A percentile compares a stretch with the other conserved stretches of the same genome.
These are phyloP conservation scores for Pedetes capensis DNA, from an alignment of 2,113 vertebrate species.

Conservation along the genomic window DNA sequence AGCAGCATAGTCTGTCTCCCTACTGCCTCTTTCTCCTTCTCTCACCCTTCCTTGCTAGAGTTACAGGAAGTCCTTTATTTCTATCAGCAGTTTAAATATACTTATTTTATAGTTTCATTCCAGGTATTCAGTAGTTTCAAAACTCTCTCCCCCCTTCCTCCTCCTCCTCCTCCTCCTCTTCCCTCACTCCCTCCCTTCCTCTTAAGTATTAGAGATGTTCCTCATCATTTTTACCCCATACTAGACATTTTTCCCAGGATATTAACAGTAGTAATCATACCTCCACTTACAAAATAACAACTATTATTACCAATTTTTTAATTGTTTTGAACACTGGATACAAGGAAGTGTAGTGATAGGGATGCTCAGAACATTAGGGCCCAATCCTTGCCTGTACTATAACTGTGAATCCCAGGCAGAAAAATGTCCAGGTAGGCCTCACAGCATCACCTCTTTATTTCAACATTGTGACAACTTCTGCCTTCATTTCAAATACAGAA, in stretches of 20 bases:
- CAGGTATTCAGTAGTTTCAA: constrained; percentile 2
- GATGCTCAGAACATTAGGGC: background rate
- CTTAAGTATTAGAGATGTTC: no score
- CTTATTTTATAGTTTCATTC: constrained; percentile 10
- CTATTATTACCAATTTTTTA: background rate
- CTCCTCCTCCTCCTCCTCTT: no score
- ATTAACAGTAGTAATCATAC: background rate
- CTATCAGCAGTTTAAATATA: background rate
- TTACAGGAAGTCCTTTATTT: background rate
- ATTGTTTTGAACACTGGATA: background rate
- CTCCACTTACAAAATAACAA: background rate
- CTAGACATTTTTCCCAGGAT: no score
- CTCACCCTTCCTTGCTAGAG: background rate
- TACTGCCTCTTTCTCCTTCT: background rate
- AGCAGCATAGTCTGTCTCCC: no score
- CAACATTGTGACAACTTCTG: background rate
- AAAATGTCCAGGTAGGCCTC: background rate
- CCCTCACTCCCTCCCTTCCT: no score
- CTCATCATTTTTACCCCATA: no score
- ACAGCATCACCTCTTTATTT: background rate
- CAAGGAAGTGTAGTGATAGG: background rate
- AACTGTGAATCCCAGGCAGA: background rate
- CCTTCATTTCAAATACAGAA: constrained; percentile 25
- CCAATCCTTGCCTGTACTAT: no score
- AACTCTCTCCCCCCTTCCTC: background rate